A percentile compares a stretch with the other conserved stretches of the same genome.
These are phyloP conservation scores for Caenorhabditis panamensis DNA, from an alignment of 2,888 invertebrate species.

Conservation along the genomic window DNA sequence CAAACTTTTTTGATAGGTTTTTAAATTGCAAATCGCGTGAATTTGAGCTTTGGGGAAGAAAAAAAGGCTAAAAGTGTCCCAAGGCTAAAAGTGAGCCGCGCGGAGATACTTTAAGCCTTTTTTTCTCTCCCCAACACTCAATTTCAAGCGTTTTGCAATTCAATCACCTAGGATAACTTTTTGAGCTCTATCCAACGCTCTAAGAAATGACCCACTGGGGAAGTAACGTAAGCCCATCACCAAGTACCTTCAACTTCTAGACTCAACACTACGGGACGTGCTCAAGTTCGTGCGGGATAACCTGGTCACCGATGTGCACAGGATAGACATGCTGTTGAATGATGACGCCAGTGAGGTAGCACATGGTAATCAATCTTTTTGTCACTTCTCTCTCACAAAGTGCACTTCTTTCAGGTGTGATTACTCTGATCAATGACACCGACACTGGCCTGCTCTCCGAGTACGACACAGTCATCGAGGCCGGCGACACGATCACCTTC, in stretches of 20 bases:
- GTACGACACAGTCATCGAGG: conserved; percentile 57
- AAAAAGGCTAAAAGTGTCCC: neutral
- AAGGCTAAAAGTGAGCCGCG: no score
- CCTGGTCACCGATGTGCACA: conserved; percentile 46
- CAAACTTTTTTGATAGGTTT: no score
- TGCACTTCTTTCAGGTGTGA: conserved; percentile 36
- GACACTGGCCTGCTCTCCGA: conserved; percentile 54
- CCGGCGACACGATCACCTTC: conserved; percentile 56
- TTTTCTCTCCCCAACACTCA: no score
- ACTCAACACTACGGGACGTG: conserved; percentile 43
- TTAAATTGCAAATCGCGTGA: no score
- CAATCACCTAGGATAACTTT: no score
- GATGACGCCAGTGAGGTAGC: conserved; percentile 57
- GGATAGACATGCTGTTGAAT: conserved; percentile 58
- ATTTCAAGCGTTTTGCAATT: no score
- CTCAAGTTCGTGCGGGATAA: conserved; percentile 51
- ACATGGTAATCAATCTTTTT: conserved; percentile 29
- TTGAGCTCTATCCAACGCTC: no score
- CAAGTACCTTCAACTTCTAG: no score
- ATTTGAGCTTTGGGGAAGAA: no score
- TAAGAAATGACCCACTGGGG: no score
- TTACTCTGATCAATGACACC: conserved; percentile 58
- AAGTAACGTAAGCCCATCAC: no score
- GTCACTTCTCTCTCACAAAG: neutral
- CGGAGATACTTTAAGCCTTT: no score